Evolutionary conservation across 2,797 vertebrate genomes (phyloP).

Genomic region (Aythya fuligula): DNA sequence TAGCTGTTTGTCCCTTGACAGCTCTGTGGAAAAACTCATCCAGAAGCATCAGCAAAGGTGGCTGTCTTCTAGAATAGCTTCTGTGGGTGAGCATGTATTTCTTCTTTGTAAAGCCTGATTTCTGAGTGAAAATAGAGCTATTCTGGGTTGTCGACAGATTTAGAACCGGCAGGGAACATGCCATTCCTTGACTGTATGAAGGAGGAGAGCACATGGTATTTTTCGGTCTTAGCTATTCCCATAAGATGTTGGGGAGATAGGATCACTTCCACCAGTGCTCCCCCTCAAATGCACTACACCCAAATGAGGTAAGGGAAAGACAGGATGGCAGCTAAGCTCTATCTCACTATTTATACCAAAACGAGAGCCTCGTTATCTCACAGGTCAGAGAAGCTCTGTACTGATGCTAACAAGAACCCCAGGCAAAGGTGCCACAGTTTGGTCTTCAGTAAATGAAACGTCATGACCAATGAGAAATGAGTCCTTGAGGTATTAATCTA

Average conservation of each 20-base stretch:
- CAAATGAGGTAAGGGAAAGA: background rate
- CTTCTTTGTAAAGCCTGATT: background rate
- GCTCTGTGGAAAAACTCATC: background rate
- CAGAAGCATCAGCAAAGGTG: background rate
- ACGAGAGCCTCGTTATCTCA: background rate
- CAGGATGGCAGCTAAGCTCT: background rate
- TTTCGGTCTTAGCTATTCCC: background rate
- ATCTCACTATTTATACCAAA: background rate
- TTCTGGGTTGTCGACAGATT: background rate
- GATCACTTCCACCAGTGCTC: background rate
- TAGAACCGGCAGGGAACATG: constrained; percentile 1
- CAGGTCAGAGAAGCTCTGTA: background rate
- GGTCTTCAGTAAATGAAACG: background rate
- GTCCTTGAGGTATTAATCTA: background rate
- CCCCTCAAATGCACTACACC: background rate
- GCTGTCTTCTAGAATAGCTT: background rate
- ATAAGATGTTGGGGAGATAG: background rate
- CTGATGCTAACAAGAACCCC: background rate
- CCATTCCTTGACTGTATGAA: background rate
- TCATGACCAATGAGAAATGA: background rate
- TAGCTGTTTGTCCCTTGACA: background rate
- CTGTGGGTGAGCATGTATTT: background rate
- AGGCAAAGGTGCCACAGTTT: background rate
- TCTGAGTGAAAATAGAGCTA: background rate
- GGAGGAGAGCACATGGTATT: background rate